Base-by-base conservation (phyloP, 2,113 vertebrate genomes). In the Marmota flaviventris region DNA sequence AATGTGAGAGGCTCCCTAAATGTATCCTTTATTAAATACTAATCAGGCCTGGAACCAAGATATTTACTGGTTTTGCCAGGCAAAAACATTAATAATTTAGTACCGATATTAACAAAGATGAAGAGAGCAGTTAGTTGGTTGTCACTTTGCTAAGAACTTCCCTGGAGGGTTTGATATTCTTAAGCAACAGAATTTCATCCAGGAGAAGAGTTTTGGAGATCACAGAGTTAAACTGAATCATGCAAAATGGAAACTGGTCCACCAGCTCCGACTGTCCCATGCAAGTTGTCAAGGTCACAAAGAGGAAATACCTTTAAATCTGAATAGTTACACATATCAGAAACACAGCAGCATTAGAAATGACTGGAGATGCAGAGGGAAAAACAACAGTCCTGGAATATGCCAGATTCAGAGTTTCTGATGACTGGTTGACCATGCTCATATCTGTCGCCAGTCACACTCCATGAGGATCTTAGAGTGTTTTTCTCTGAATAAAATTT, bases 21-120 rank as follows among this genome's bases (percentile, higher is more conserved):
- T 51, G 45, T n/a, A 67, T 85, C 34, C 32, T 13, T 8, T 79
- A 16, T 51, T 56, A 32, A 82, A 69, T 78, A 48, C 13, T 45
- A 87, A 34, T 61, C 45, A 37, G 17, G 1, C 42, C 58, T 86
- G 13, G 29, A 42, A 53, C 39, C 51, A 95, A 20, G 24, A 27
- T 63, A 90, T 65, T 72, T 96, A 37, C 58, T n/a, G 14, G 67
- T 51, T 89, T 75, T 82, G 45, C n/a, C 76, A 83, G 90, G 37
- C 69, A 92, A 88, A 85, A 83, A 69, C 14, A 13, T 84, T 22
- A 17, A 72, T 79, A 76, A 86, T 51, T 84, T 56, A 84, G 87
- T 65, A 73, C 1, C 83, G 34, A 63, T 45, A 92, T 37, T 63
- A 75, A 72, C 65, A 92, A 79, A 89, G 48, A 89, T n/a, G 27